Conservation (phyloP, 1,140 invertebrate species). For the Psix sp. region DNA sequence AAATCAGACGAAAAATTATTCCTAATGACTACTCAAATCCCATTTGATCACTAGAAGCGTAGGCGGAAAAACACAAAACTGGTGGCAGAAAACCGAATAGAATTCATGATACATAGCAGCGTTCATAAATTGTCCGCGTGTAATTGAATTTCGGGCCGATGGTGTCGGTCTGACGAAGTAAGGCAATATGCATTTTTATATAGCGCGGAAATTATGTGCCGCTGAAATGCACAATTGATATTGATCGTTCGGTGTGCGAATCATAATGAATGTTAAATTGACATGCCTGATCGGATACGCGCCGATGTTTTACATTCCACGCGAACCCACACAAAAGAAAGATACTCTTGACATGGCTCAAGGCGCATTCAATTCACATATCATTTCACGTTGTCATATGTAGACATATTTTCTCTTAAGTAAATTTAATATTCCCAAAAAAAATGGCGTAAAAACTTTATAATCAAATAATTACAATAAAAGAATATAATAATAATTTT, state of each 20-base stretch:
- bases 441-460: too few relatives aligned
- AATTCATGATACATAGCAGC: slow-evolving; percentile 12
- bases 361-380: slow-evolving; percentile 15
- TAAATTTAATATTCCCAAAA: too few relatives aligned
- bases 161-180: slow-evolving; percentile 25
- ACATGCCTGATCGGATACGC: slow-evolving; percentile 43
- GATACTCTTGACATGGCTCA: slow-evolving; percentile 8
- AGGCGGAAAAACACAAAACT: not conserved
- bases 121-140: slow-evolving; percentile 26
- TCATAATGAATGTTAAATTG: slow-evolving; percentile 55
- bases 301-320: slow-evolving; percentile 35
- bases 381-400: slow-evolving; percentile 17
- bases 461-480: too few relatives aligned
- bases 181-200: slow-evolving; percentile 37
- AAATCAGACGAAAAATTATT: too few relatives aligned
- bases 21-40: too few relatives aligned
- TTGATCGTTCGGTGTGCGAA: slow-evolving; percentile 34
- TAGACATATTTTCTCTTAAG: too few relatives aligned
- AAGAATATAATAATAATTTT: too few relatives aligned
- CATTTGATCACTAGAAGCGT: too few relatives aligned
- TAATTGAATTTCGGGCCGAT: slow-evolving; percentile 34
- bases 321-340: slow-evolving; percentile 21
- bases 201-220: slow-evolving; percentile 31
- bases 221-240: slow-evolving; percentile 46
- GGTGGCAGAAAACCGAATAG: slow-evolving; percentile 1